Evolutionary conservation across 2,797 vertebrate species (phyloP), one percentile per base, ranked within the genome.

Genomic region (Acomys russatus): DNA sequence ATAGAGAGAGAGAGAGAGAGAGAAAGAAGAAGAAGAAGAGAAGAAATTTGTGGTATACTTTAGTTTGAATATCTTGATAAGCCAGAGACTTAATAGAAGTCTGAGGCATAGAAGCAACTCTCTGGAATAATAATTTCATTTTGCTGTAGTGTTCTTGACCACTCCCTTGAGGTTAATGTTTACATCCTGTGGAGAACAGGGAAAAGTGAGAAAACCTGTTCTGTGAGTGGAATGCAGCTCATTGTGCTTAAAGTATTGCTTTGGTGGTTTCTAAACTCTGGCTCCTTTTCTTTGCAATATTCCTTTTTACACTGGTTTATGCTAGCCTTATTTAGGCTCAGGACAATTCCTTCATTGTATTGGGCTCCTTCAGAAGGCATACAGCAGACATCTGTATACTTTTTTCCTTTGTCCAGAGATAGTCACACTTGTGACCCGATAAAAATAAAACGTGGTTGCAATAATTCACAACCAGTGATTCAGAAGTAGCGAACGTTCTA

Each of bases 251-350:
- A 96, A 96, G 11, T 56, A 97, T 94, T 87, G 89, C 91, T 59
- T 88, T 97, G 96, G 96, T 93, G 94, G 97, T 98, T 98, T 96
- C 64, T 97, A 97, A 98, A 93, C 88, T 18, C 78, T 96, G 92
- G 96, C 96, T 71, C 86, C 91, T 97, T 98, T 94, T 84, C 92
- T 97, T 97, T 97, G 93, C 90, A 84, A 95, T 95, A 82, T 59
- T 96, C 83, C 95, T 59, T 93, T 92, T 93, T 35, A 90, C 92
- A 94, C 74, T 83, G 96, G 90, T 97, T 95, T 89, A 86, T 1
- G n/a, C 76, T 94, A 94, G 76, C 63, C 68, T 97, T 97, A 86
- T 74, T n/a, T 93, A 93, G 17, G 80, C 92, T 97, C 88, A 33
- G 92, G 91, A 90, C 73, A 83, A 92, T 95, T 94, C 54, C 63